Conservation (phyloP, 2,888 invertebrate genomes). For the Drosophila testacea region DNA sequence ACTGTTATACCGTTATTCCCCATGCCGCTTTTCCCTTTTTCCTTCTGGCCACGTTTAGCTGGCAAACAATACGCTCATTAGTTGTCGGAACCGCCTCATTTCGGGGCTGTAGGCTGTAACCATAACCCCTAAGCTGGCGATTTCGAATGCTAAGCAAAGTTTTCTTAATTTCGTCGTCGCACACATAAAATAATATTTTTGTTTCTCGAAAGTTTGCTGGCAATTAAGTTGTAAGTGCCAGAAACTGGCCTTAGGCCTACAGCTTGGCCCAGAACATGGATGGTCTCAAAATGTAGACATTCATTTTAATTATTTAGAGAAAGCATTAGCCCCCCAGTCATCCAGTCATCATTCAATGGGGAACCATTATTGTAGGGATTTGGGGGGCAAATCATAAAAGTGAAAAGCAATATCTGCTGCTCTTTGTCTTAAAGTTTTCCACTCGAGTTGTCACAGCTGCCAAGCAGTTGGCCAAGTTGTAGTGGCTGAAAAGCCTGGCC, state of each 20-base stretch:
- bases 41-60: constrained; percentile 54
- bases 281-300: constrained; percentile 59
- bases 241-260: constrained; percentile 37
- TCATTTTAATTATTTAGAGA: constrained; percentile 74
- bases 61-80: constrained; percentile 77
- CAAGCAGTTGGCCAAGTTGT: constrained; percentile 37
- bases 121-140: constrained; percentile 17
- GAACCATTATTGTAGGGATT: constrained; percentile 11
- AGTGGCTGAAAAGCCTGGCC: constrained; percentile 14
- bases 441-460: constrained; percentile 36
- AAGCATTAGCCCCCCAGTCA: constrained; percentile 24
- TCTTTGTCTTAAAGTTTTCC: constrained; percentile 45
- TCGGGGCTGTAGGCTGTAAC: constrained; percentile 13
- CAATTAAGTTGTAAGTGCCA: constrained; percentile 69
- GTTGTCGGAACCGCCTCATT: constrained; percentile 47
- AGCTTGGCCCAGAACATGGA: neutral
- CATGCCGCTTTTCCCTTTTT: neutral
- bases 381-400: constrained; percentile 38
- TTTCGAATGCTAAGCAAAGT: constrained; percentile 51
- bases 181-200: constrained; percentile 78
- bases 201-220: constrained; percentile 66
- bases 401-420: constrained; percentile 49
- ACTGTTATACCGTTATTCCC: constrained; percentile 25
- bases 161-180: constrained; percentile 66
- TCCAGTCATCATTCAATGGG: constrained; percentile 18